These are phyloP conservation scores for Amphimallon solstitiale DNA, from an alignment of 2,888 invertebrate genomes.

Conservation along the genomic window DNA sequence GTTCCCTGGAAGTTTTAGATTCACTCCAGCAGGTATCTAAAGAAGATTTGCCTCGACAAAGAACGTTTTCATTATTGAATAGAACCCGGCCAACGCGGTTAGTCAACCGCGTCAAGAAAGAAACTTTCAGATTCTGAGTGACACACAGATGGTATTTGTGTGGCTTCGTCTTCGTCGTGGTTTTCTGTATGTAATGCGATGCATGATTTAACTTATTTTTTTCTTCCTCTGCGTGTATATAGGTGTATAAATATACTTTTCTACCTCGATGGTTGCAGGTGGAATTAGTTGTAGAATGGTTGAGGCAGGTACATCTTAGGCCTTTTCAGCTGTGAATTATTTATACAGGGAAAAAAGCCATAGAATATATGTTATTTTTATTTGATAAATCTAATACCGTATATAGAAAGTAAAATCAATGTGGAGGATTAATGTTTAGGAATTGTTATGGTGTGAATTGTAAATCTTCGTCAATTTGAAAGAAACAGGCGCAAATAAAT, in stretches of 20 bases:
- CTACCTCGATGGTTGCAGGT: slow-evolving; percentile 16
- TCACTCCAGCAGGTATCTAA: not conserved
- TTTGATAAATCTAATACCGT: slow-evolving; percentile 21
- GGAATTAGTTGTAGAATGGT: slow-evolving; percentile 10
- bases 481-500: not conserved
- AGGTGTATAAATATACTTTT: not conserved
- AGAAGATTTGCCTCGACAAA: slow-evolving; percentile 15
- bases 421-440: slow-evolving; percentile 5
- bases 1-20: slow-evolving; percentile 5
- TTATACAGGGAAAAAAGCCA: not conserved
- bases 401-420: slow-evolving; percentile 21
- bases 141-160: slow-evolving; percentile 4
- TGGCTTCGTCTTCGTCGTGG: slow-evolving; percentile 7
- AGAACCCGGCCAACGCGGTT: slow-evolving; percentile 1
- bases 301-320: slow-evolving; percentile 6
- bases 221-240: not conserved
- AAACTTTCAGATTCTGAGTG: slow-evolving; percentile 7
- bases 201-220: slow-evolving; percentile 7
- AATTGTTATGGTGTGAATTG: not conserved
- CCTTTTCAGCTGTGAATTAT: slow-evolving; percentile 13
- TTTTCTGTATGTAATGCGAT: slow-evolving; percentile 5
- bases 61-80: slow-evolving; percentile 15
- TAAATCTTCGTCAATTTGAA: not conserved
- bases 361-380: slow-evolving; percentile 11
- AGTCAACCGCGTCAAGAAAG: slow-evolving; percentile 7